Base-by-base conservation (phyloP, 2,888 invertebrate genomes). In the Autographa gamma region DNA sequence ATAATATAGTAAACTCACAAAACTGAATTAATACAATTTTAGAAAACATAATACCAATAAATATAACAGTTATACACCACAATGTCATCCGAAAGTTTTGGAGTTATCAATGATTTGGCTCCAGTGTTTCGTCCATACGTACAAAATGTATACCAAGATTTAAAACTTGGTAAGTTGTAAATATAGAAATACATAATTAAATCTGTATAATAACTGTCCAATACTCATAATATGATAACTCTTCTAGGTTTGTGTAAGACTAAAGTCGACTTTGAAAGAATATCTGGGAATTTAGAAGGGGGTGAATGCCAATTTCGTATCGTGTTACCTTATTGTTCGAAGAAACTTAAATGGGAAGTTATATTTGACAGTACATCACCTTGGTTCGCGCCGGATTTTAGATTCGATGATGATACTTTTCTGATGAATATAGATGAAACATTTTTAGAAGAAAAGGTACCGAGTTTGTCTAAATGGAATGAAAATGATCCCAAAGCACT, bases 361-460 rank as follows among this genome's bases (percentile, higher is more conserved):
- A 92, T 97, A 72, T 98, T 98, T 91, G 97, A 97, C 87, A 91
- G 94, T 0, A 90, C 95, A 18, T 92, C 93, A 62, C 97, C 97
- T 8, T 96, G 97, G 90, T 96, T 97, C 85, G 97, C 97, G 7
- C 97, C 98, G 0, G 98, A 98, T 88, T 97, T 98, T 86, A 96
- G 97, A 83, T 97, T 98, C 90, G 96, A 97, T 80, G 97, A 97
- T 88, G 96, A 97, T 56, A 94, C 92, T 63, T 98, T 98, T 89
- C 90, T 97, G 34, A 95, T 93, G 66, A 96, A 96, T 87, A 93
- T 96, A 60, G 96, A 97, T 85, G 91, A 96, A 67, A 92, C 96
- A 66, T 91, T 92, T 67, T 90, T 97, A 43, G 93, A 93, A 67
- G 89, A 92, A 64, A 89, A 95, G 84, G 86, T 97, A 48, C 97